A percentile compares a stretch with the other conserved stretches of the same genome.
Conservation (phyloP, 2,888 invertebrate species). For the Itoplectis maculator region DNA sequence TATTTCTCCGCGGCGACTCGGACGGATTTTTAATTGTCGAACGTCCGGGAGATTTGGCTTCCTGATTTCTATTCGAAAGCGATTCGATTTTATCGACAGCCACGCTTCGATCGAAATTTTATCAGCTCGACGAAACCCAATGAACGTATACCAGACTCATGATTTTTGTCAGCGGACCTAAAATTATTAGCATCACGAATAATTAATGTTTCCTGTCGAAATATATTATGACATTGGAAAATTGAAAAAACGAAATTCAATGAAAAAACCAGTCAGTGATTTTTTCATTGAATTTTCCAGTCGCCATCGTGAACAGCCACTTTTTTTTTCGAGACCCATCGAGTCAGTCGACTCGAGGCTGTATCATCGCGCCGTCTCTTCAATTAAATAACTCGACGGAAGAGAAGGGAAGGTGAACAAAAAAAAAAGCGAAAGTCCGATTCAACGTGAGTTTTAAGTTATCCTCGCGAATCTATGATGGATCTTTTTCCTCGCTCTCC, state of each 20-base stretch:
- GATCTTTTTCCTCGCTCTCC: constrained; percentile 53
- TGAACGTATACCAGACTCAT: too few species aligned
- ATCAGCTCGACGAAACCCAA: neutral
- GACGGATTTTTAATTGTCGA: neutral
- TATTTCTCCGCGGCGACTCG: neutral
- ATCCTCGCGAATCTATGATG: constrained; percentile 1
- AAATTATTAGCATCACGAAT: too few species aligned
- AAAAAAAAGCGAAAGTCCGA: neutral
- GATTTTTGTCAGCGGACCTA: too few species aligned
- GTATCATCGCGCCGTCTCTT: neutral
- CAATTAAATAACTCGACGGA: constrained; percentile 2
- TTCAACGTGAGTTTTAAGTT: constrained; percentile 7
- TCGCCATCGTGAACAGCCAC: neutral
- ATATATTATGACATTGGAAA: too few species aligned
- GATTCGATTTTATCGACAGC: neutral
- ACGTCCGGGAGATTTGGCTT: neutral
- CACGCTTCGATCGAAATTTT: neutral
- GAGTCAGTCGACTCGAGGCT: neutral
- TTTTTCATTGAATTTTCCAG: neutral
- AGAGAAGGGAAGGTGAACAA: too few species aligned
- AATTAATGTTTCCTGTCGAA: too few species aligned
- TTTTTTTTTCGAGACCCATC: neutral
- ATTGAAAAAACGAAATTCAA: too few species aligned
- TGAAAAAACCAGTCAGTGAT: neutral
- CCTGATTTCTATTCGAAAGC: neutral